Conservation (phyloP, 2,113 vertebrate genomes). For the Ctenomys sociabilis region DNA sequence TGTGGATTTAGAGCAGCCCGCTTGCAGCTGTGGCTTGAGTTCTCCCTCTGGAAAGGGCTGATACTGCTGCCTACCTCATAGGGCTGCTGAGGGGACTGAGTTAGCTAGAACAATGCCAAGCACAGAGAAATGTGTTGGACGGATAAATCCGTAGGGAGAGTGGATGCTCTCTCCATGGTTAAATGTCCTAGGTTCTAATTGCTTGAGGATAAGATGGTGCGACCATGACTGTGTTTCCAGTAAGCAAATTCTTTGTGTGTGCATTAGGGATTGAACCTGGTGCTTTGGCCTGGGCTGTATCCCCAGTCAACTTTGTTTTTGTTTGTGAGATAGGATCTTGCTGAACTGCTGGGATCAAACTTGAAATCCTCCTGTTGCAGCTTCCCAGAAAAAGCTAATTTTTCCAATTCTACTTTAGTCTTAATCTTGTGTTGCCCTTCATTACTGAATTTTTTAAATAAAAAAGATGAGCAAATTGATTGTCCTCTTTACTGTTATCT, state of each 20-base stretch:
- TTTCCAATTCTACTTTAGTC: not conserved
- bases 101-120: not conserved
- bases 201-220: not conserved
- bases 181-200: not conserved
- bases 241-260: not conserved
- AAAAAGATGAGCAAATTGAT: not conserved
- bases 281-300: not conserved
- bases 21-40: not conserved
- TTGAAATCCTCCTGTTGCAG: not conserved
- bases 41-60: not conserved
- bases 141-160: not conserved
- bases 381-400: not conserved
- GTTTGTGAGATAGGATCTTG: not conserved
- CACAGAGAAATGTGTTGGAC: not conserved
- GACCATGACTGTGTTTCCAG: not conserved
- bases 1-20: not conserved
- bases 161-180: not conserved
- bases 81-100: not conserved
- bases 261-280: not conserved
- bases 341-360: not conserved
- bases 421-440: not conserved
- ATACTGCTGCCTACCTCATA: not conserved
- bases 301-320: not conserved
- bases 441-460: not conserved
- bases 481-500: not conserved